Evolutionary conservation across 2,888 invertebrate genomes (phyloP).

Genomic region (Hyalella azteca): DNA sequence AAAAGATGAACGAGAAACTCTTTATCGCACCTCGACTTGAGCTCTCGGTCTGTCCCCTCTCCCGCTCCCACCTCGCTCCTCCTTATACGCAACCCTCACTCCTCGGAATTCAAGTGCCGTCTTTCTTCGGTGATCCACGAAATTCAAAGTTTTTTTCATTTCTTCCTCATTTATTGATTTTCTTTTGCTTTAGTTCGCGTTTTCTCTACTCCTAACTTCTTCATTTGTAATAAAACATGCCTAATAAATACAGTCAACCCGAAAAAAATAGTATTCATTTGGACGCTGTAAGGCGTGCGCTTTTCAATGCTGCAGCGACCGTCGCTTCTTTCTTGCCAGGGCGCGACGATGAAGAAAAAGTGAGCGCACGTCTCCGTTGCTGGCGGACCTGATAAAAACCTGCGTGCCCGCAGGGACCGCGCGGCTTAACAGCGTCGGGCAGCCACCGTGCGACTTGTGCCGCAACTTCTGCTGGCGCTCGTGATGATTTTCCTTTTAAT

Average conservation of each 20-base stretch:
- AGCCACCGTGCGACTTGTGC: too few species aligned
- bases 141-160: too few species aligned
- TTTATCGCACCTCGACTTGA: not conserved
- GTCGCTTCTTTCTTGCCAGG: not conserved
- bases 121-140: not conserved
- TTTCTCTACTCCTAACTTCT: too few species aligned
- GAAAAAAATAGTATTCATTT: too few species aligned
- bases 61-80: not conserved
- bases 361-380: not conserved
- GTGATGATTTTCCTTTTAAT: too few species aligned
- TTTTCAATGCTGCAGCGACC: too few species aligned
- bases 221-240: too few species aligned
- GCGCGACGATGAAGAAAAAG: slow-evolving; percentile 22
- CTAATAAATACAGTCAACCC: too few species aligned
- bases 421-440: not conserved
- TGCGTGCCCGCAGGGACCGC: not conserved
- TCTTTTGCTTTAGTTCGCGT: too few species aligned
- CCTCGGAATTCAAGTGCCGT: not conserved
- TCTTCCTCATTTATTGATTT: too few species aligned
- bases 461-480: too few species aligned
- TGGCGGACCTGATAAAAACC: slow-evolving; percentile 16
- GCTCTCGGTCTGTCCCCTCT: not conserved
- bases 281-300: too few species aligned
- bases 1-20: slow-evolving; percentile 22
- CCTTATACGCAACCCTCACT: not conserved